A percentile compares a stretch with the other conserved stretches of the same genome.
These are phyloP conservation scores for Pyralis farinalis DNA, from an alignment of 2,888 invertebrate species.

Conservation along the genomic window DNA sequence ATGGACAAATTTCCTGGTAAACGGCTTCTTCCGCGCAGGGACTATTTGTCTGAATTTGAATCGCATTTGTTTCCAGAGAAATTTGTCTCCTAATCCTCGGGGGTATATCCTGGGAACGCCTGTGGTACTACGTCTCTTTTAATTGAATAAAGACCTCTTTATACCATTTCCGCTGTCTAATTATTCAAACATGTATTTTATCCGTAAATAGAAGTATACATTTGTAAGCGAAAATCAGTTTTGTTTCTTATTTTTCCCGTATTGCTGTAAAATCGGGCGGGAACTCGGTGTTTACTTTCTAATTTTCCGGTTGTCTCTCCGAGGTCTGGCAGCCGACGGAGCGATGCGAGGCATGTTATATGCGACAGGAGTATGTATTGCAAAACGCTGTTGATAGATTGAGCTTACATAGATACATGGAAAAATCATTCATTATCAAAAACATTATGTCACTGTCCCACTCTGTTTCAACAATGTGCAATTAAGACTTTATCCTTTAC, in stretches of 20 bases:
- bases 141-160: slow-evolving; percentile 66
- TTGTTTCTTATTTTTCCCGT: slow-evolving; percentile 30
- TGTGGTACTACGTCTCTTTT: slow-evolving; percentile 60
- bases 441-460: slow-evolving; percentile 9
- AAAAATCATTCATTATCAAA: no score
- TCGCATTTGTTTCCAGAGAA: slow-evolving; percentile 76
- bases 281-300: slow-evolving; percentile 68
- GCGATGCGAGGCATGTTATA: slow-evolving; percentile 47
- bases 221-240: slow-evolving; percentile 16
- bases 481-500: slow-evolving; percentile 38
- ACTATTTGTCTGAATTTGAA: slow-evolving; percentile 80
- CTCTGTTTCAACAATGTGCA: slow-evolving; percentile 19
- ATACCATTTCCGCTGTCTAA: slow-evolving; percentile 41
- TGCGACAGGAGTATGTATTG: slow-evolving; percentile 49
- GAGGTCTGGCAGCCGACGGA: slow-evolving; percentile 51
- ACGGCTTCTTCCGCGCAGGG: slow-evolving; percentile 72
- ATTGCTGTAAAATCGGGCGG: slow-evolving; percentile 40
- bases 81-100: slow-evolving; percentile 74
- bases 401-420: no score
- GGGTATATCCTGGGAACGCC: slow-evolving; percentile 55
- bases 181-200: slow-evolving; percentile 34
- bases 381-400: slow-evolving; percentile 45
- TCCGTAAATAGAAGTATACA: slow-evolving; percentile 14
- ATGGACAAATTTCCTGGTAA: slow-evolving; percentile 78
- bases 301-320: slow-evolving; percentile 77